These are phyloP conservation scores for Araneus ventricosus DNA, from an alignment of 1,140 invertebrate genomes.

Conservation along the genomic window DNA sequence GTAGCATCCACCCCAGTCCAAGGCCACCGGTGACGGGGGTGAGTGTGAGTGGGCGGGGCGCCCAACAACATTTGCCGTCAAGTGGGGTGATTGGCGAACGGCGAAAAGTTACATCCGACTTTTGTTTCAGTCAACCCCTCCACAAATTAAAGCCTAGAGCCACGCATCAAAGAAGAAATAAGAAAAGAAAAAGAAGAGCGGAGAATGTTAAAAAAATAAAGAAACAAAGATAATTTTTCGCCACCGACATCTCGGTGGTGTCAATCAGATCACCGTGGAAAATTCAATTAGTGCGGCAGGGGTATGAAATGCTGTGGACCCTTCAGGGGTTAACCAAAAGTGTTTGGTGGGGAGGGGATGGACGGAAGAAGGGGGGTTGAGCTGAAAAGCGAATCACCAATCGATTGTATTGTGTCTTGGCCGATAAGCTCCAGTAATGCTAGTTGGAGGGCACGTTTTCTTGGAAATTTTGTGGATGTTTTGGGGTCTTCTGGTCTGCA, in stretches of 20 bases:
- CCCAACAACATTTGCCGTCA: conserved; percentile 25
- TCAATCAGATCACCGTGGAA: conserved; percentile 47
- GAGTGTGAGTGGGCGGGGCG: not conserved
- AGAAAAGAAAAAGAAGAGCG: conserved; percentile 30
- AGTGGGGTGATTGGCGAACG: not conserved
- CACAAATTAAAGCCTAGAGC: conserved; percentile 65
- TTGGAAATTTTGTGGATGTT: conserved; percentile 6
- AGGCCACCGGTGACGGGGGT: not conserved
- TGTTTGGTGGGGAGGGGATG: conserved; percentile 8
- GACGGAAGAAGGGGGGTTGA: not conserved
- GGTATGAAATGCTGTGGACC: conserved; percentile 48
- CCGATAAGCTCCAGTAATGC: conserved; percentile 24
- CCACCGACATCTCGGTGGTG: conserved; percentile 31
- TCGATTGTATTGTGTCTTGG: conserved; percentile 34
- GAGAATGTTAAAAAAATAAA: conserved; percentile 25
- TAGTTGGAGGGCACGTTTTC: conserved; percentile 53
- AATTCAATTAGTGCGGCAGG: conserved; percentile 64
- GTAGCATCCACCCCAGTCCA: conserved; percentile 7
- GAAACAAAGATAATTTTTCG: conserved; percentile 63
- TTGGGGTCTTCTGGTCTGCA: not conserved
- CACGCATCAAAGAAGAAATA: conserved; percentile 57
- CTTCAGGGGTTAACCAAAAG: conserved; percentile 35
- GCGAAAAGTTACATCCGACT: conserved; percentile 65
- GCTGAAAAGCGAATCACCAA: not conserved
- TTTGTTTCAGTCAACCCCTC: conserved; percentile 53